Evolutionary conservation across 1,140 invertebrate genomes (phyloP).

Genomic region (Agrypnia vestita): DNA sequence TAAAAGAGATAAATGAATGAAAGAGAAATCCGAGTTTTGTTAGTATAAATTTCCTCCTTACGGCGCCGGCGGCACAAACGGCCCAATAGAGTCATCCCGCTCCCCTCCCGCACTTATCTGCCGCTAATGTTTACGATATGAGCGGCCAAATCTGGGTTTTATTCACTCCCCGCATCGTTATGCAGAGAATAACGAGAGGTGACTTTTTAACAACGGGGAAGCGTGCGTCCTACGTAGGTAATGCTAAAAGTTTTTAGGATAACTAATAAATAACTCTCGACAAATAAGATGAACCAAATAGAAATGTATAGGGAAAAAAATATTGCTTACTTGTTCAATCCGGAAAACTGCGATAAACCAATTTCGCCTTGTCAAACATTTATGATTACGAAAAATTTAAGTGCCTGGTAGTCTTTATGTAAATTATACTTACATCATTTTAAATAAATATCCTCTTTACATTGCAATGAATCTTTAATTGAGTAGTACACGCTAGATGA

Average conservation of each 20-base stretch:
- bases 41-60: background rate
- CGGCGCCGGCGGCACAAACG: background rate
- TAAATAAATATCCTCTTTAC: too few relatives aligned
- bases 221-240: conserved; percentile 7
- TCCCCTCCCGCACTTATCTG: conserved; percentile 35
- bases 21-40: background rate
- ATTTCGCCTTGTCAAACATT: too few relatives aligned
- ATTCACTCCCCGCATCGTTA: conserved; percentile 37
- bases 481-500: too few relatives aligned
- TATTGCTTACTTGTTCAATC: too few relatives aligned
- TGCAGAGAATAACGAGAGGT: conserved; percentile 22
- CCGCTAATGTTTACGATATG: conserved; percentile 55
- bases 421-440: too few relatives aligned
- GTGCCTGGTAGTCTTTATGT: too few relatives aligned
- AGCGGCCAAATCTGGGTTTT: conserved; percentile 50
- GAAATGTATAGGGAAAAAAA: too few relatives aligned
- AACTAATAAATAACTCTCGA: background rate
- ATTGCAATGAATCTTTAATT: too few relatives aligned
- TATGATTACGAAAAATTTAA: too few relatives aligned
- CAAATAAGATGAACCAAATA: too few relatives aligned
- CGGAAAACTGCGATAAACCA: too few relatives aligned
- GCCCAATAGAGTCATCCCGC: conserved; percentile 42
- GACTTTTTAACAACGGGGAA: conserved; percentile 5
- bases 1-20: too few relatives aligned
- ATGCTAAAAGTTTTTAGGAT: conserved; percentile 19